These are phyloP conservation scores for Channallabes apus DNA, from an alignment of 2,797 vertebrate species.

Conservation along the genomic window DNA sequence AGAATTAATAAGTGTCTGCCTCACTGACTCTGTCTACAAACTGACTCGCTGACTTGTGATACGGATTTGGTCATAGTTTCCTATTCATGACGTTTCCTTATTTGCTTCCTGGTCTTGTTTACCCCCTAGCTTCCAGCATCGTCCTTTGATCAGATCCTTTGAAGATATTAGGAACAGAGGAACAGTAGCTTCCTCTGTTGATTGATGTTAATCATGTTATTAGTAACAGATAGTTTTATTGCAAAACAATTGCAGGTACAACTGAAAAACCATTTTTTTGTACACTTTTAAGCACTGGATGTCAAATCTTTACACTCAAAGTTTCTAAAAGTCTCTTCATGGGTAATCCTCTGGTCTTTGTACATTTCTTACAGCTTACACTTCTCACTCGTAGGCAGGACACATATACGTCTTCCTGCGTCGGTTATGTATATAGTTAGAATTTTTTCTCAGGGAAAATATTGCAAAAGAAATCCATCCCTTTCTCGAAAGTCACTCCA, in stretches of 20 bases:
- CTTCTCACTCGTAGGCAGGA: not conserved
- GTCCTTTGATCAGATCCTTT: not conserved
- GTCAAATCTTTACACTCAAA: not conserved
- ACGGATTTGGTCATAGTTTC: not conserved
- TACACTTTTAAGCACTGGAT: not conserved
- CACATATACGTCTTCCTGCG: not conserved
- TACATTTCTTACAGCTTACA: slow-evolving; percentile 4
- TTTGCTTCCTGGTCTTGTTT: not conserved
- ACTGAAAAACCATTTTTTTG: not conserved
- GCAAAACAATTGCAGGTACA: not conserved
- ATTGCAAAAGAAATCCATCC: not conserved
- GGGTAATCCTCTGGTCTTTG: not conserved
- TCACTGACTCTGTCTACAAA: not conserved
- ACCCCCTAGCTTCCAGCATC: not conserved
- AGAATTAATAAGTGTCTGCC: not conserved
- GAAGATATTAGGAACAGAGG: no score
- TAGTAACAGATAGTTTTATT: not conserved
- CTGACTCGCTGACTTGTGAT: not conserved
- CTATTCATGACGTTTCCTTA: not conserved
- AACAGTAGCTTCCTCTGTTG: not conserved
- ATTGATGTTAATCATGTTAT: not conserved
- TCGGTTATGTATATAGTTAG: not conserved
- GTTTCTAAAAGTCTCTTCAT: not conserved
- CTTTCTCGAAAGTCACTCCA: not conserved
- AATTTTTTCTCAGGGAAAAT: not conserved